These are phyloP conservation scores for Neria commutata DNA, from an alignment of 2,888 invertebrate species.

Conservation along the genomic window DNA sequence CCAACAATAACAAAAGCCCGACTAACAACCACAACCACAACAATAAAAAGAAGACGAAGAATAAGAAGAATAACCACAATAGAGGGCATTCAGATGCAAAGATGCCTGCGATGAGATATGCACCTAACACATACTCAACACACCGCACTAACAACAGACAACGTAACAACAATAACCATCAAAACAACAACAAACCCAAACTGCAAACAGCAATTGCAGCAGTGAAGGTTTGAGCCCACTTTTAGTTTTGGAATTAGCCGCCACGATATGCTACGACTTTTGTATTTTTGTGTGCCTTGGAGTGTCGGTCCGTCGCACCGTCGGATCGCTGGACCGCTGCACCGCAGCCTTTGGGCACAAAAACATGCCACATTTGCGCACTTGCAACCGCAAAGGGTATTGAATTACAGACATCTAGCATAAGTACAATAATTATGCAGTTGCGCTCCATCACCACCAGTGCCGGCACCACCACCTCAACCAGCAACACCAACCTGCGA, in stretches of 20 bases:
- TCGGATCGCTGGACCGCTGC: too few species aligned
- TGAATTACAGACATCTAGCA: slow-evolving; percentile 1
- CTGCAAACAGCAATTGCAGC: neutral
- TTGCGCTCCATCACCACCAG: neutral
- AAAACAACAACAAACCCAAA: neutral
- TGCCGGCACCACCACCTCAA: neutral
- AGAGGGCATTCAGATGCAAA: slow-evolving; percentile 3
- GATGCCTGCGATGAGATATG: slow-evolving; percentile 2
- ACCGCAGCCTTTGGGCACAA: neutral
- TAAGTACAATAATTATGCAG: slow-evolving; percentile 5
- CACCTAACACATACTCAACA: neutral
- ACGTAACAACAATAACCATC: neutral
- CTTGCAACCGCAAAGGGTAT: slow-evolving; percentile 1
- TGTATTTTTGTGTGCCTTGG: slow-evolving; percentile 1
- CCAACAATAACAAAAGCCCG: neutral
- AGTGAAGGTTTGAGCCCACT: neutral
- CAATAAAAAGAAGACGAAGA: too few species aligned
- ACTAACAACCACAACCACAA: too few species aligned
- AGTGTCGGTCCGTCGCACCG: too few species aligned
- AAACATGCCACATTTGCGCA: neutral
- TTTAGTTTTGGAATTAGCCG: too few species aligned
- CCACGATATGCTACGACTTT: too few species aligned
- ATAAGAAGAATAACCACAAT: neutral
- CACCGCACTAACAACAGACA: neutral
- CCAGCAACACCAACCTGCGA: neutral